Base-by-base conservation (phyloP, 2,797 vertebrate genomes). In the Lindbergichthys nudifrons region DNA sequence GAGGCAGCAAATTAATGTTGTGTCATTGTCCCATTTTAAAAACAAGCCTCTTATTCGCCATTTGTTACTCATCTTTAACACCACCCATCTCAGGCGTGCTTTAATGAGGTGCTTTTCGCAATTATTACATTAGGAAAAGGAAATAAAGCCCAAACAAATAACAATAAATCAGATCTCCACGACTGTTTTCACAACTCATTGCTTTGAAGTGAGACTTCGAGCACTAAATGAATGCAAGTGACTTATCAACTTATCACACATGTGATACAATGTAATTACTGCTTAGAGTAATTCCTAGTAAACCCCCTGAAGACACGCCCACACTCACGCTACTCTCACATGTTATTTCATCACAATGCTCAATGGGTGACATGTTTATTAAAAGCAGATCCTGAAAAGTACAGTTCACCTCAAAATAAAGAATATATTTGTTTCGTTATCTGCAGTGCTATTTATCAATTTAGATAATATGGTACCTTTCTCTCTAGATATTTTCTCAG, bases 191-290 rank as follows among this genome's bases (percentile, higher is more conserved):
- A 26, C 60, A 12, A 85, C 58, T 68, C 77, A 56, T 2, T 26
- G 18, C 52, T 26, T 26, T 26, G 23, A 26, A 3, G 36, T 57
- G 43, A 19, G 48, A 73, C 69, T 61, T 21, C 63, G 60, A 69
- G 70, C 56, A 26, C 67, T 73, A 62, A 75, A 79, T 66, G 73
- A 1, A 26, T 26, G 23, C 23, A 13, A 65, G 14, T 18, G 70
- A 62, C 58, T 76, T 70, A 68, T 78, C 54, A 73, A 63, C 69
- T 26, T 26, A 42, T 73, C 70, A 71, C 51, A 64, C 46, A n/a
- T n/a, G n/a, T n/a, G n/a, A n/a, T n/a, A 74, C 65, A 66, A 58
- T 63, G 56, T 76, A 70, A 82, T 79, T 87, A 80, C 74, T 62
- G 62, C 48, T 26, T 69, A 30, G 43, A 47, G 43, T 68, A 66